Base-by-base conservation (phyloP, 2,888 invertebrate species). In the Amphiduros pacificus region DNA sequence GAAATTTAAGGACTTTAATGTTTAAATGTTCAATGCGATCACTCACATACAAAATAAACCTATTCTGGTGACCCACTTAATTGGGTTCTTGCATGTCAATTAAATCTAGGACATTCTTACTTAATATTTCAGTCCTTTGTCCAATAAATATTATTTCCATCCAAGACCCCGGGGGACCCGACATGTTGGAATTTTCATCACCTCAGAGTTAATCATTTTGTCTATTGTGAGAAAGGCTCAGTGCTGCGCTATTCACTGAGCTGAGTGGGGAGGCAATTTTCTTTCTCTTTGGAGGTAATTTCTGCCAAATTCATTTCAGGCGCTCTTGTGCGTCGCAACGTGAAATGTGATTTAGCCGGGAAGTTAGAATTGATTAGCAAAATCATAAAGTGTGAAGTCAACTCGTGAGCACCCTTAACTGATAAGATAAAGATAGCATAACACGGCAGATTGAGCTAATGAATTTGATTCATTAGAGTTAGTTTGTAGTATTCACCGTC, bases 111-210 rank as follows among this genome's bases (percentile, higher is more conserved):
- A 53, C 53, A 53, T 31, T 36, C 31, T 32, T 36, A 36, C 26
- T 41, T 40, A 55, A 55, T 55, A 55, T 55, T 55, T 55, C 41
- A 28, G 28, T 55, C 55, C 40, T 55, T 55, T 55, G 55, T 55
- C 41, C 55, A 55, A 55, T 55, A 55, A 55, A 40, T 41, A 55
- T 41, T 28, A 55, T 55, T 32, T 36, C 36, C 36, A n/a, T n/a
- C n/a, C n/a, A n/a, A n/a, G n/a, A 22, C 20, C 20, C n/a, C 31
- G 31, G 53, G 9, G 32, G 32, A 22, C n/a, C n/a, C 32, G 53
- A 17, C 24, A 5, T 2, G 50, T 2, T 6, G 32, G 53, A 11
- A 53, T 6, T 9, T 4, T 20, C 22, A 24, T 24, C 31, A 22
- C 22, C 24, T 2, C 22, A 26, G 32, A 1, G 3, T 31, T 22